Base-by-base conservation (phyloP, 2,888 invertebrate genomes). In the Erebia palarica region DNA sequence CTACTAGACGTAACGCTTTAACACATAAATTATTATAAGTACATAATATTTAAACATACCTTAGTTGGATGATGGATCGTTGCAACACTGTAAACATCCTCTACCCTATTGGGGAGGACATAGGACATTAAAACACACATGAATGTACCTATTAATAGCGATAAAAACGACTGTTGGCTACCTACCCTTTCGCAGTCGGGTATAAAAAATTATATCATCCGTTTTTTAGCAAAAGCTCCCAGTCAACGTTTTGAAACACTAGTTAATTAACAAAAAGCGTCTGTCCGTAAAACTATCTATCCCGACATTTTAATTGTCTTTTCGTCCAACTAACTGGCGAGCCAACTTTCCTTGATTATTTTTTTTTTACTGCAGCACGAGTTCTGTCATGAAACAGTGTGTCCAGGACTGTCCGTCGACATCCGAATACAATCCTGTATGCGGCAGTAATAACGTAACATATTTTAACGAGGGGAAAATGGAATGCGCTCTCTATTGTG, bases 381-480 rank as follows among this genome's bases (percentile, higher is more conserved):
- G 70, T 63, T 61, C 60, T 51, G 65, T 18, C 1, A 65, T 69
- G 57, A 73, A 69, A 61, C 73, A 72, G 55, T 70, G 69, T 65
- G 36, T 71, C 18, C 70, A 65, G 65, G 71, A 67, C 47, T 70
- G 69, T 36, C 64, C 60, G 11, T 47, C 55, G 68, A 70, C 59
- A 21, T 68, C 71, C 7, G 68, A 70, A 21, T 73, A 68, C 49
- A 66, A 47, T 58, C 47, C 67, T 10, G 11, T 67, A 36, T 86
- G 86, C 71, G 85, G 85, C 4, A 79, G 81, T 7, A 78, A 87
- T 72, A 80, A 82, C 53, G 78, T 86, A 3, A 85, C 86, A 3
- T 86, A 87, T 71, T 81, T 82, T 71, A 87, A 87, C 78, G 76
- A 81, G 11, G 84, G 76, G n/a, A 83, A 81, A 74, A 82, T 86